Conservation (phyloP, 2,888 invertebrate genomes). For the Epirrhoe tristata region DNA sequence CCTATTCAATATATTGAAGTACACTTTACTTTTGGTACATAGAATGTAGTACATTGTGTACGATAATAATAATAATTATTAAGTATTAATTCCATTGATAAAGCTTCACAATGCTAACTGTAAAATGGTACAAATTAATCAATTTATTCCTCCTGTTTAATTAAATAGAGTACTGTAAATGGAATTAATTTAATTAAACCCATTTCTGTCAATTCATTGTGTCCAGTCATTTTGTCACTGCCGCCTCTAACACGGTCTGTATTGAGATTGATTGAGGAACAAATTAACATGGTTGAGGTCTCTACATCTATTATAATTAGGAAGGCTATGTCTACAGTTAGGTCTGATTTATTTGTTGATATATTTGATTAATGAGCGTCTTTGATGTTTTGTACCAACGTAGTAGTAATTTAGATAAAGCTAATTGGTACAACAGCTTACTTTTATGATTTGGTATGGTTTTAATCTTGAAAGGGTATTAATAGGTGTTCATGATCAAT, state of each 20-base stretch:
- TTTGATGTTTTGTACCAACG: background rate
- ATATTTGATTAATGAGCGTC: background rate
- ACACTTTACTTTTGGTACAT: background rate
- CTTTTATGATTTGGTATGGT: background rate
- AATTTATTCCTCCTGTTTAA: slow-evolving; percentile 9
- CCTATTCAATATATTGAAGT: background rate
- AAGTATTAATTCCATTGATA: background rate
- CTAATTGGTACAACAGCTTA: background rate
- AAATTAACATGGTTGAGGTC: slow-evolving; percentile 51
- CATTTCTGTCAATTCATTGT: slow-evolving; percentile 38
- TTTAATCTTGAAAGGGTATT: too few relatives aligned
- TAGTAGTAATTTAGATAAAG: background rate
- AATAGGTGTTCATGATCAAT: background rate
- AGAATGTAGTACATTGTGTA: background rate
- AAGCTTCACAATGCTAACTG: background rate
- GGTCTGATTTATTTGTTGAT: slow-evolving; percentile 35
- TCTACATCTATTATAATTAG: slow-evolving; percentile 48
- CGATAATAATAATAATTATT: background rate
- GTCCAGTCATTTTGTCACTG: slow-evolving; percentile 24
- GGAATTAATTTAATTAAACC: slow-evolving; percentile 29
- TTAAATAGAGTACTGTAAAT: slow-evolving; percentile 25
- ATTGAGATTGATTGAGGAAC: slow-evolving; percentile 63
- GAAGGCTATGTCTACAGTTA: slow-evolving; percentile 30
- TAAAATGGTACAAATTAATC: slow-evolving; percentile 11
- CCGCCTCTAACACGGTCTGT: slow-evolving; percentile 32